Conservation (phyloP, 30 jellyfish, hydroid and myxozoan genomes). For the Pseudorhiza aurosa region DNA sequence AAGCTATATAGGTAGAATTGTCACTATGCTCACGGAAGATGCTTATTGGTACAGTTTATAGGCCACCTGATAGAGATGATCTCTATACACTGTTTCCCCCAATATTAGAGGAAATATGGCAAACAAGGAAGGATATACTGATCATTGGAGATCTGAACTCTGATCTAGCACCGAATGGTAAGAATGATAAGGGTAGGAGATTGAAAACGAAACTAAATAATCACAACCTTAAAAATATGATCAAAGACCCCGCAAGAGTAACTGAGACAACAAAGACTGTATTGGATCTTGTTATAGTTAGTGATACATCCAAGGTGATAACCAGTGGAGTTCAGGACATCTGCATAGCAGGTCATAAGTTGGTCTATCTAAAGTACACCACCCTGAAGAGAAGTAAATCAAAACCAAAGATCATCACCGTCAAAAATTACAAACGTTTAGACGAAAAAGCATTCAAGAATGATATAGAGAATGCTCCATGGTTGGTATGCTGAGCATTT, state of each 20-base stretch:
- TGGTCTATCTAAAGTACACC: no score
- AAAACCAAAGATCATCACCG: slow-evolving; percentile 49
- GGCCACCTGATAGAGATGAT: slow-evolving; percentile 57
- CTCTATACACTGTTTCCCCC: slow-evolving; percentile 38
- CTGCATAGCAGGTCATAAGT: slow-evolving; percentile 12
- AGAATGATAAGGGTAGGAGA: slow-evolving; percentile 45
- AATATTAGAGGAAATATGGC: slow-evolving; percentile 20
- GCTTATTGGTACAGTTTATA: slow-evolving; percentile 36
- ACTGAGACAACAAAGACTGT: slow-evolving; percentile 54
- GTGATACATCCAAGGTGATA: slow-evolving; percentile 45
- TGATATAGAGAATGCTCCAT: slow-evolving; percentile 46
- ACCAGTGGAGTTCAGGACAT: slow-evolving; percentile 6
- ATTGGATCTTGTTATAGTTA: slow-evolving; percentile 30
- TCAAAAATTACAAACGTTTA: slow-evolving; percentile 29
- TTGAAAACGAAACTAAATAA: slow-evolving; percentile 31
- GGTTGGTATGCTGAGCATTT: slow-evolving; percentile 45
- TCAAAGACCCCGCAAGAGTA: slow-evolving; percentile 50
- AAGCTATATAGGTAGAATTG: slow-evolving; percentile 35
- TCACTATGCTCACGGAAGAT: slow-evolving; percentile 27
- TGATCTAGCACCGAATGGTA: slow-evolving; percentile 47
- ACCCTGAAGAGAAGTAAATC: slow-evolving; percentile 18
- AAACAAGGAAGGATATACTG: slow-evolving; percentile 26
- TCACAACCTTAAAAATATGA: slow-evolving; percentile 35
- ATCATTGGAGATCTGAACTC: slow-evolving; percentile 60
- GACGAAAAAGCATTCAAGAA: slow-evolving; percentile 34